phyloP scores from a whole-genome alignment of 2,888 invertebrate species.

The Eupeodes luniger region DNA sequence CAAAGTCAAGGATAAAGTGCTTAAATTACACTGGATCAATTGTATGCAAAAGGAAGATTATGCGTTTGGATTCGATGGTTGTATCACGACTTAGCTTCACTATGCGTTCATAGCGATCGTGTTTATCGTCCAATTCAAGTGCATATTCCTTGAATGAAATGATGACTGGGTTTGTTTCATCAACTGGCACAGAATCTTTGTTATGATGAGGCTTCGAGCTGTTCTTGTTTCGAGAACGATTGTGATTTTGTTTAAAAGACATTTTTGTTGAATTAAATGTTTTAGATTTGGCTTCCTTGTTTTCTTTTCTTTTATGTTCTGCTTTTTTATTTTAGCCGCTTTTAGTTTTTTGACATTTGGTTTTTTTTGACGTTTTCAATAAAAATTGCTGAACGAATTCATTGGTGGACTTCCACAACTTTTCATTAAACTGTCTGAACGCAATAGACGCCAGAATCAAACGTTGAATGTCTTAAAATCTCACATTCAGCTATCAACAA shows the following conservation, averaged over 20 bases:
- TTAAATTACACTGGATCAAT: slow-evolving; percentile 83
- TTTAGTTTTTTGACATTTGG: not conserved
- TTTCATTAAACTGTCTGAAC: no score
- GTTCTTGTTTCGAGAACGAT: slow-evolving; percentile 45
- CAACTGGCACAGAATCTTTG: slow-evolving; percentile 67
- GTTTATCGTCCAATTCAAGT: slow-evolving; percentile 89
- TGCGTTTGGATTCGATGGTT: slow-evolving; percentile 95
- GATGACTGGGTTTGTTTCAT: slow-evolving; percentile 81
- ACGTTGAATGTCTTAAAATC: no score
- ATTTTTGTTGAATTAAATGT: slow-evolving; percentile 31
- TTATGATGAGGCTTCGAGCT: slow-evolving; percentile 1
- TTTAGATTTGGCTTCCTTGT: not conserved
- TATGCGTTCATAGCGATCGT: slow-evolving; percentile 93
- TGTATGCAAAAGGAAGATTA: slow-evolving; percentile 94
- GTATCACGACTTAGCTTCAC: slow-evolving; percentile 93
- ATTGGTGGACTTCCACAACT: not conserved
- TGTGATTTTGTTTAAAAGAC: slow-evolving; percentile 57
- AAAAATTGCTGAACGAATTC: not conserved
- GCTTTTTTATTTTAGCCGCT: not conserved
- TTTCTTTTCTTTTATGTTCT: not conserved
- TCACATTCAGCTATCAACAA: no score
- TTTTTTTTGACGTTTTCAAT: not conserved
- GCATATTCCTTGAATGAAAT: slow-evolving; percentile 87
- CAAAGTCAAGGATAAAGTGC: not conserved
- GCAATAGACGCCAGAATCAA: no score